These are phyloP conservation scores for Priocnemis perturbator DNA, from an alignment of 2,888 invertebrate genomes.

Conservation along the genomic window DNA sequence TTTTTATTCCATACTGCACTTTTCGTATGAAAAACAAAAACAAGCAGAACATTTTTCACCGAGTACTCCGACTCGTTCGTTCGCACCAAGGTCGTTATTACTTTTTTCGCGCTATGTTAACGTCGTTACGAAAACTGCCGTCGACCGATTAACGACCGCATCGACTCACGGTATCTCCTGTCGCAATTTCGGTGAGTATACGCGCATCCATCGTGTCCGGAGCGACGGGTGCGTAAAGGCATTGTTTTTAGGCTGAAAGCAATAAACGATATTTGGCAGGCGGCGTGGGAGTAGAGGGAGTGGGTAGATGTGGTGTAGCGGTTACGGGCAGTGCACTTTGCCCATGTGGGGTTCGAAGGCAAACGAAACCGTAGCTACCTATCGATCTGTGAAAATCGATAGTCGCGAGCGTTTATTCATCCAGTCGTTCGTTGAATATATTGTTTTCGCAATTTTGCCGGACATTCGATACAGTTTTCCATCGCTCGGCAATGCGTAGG, in stretches of 20 bases:
- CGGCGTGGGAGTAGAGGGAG: background rate
- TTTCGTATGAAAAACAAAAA: no score
- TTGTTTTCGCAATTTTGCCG: conserved; percentile 61
- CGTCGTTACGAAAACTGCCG: conserved; percentile 40
- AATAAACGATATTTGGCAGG: conserved; percentile 60
- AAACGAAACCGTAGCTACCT: conserved; percentile 48
- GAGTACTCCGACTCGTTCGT: no score
- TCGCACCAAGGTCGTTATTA: no score
- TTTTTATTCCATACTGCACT: no score
- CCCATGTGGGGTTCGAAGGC: conserved; percentile 48
- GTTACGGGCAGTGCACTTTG: conserved; percentile 51
- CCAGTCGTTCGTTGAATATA: conserved; percentile 58
- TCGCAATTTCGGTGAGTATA: conserved; percentile 49
- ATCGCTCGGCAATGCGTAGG: conserved; percentile 42
- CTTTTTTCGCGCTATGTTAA: background rate
- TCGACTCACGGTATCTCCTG: conserved; percentile 33
- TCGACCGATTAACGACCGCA: conserved; percentile 40
- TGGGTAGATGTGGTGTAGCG: conserved; percentile 10
- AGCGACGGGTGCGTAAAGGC: conserved; percentile 51
- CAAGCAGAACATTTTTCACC: no score
- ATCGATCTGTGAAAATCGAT: conserved; percentile 59
- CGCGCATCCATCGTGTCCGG: conserved; percentile 38
- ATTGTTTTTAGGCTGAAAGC: conserved; percentile 64
- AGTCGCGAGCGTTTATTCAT: conserved; percentile 53
- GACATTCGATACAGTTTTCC: conserved; percentile 56